Base-by-base conservation (phyloP, 2,113 vertebrate species). In the Thermophis baileyi region DNA sequence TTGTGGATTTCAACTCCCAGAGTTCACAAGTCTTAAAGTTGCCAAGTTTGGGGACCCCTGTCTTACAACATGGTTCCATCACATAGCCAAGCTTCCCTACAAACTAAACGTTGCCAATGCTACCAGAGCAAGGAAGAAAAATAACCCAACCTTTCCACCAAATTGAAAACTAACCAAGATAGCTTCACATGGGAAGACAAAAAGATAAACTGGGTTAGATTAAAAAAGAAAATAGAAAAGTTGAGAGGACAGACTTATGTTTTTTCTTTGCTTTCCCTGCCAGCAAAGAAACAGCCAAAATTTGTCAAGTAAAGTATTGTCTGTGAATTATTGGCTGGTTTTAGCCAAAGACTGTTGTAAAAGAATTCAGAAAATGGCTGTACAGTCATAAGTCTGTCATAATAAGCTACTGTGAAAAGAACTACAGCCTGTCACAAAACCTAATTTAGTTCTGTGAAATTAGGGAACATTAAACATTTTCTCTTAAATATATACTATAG, bases 381-480 rank as follows among this genome's bases (percentile, higher is more conserved):
- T 85, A 50, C 89, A 93, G 93, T 92, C 44, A 35, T 1, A 20
- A 25, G 89, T 91, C 55, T 81, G 93, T 51, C 74, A 92, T 94
- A 93, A 93, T 89, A 94, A 89, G 89, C 20, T 47, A 16, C 53
- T 94, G 49, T 90, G 89, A 27, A 51, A 90, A 93, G 93, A 94
- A 96, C 94, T 2, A 90, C 35, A 30, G 91, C 91, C 88, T 91
- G 87, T 55, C 94, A 30, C 24, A 2, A 35, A 85, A 44, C 91
- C 57, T 94, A 93, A 93, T 93, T 46, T 88, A 40, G 46, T 54
- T 86, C 18, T 91, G 87, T 54, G 89, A 89, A 89, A 89, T 87
- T 93, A 94, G 85, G 92, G 94, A 94, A 94, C 93, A 9, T 93
- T 93, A 94, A 96, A 63, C 0, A 0, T 50, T 35, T 47, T 11